Evolutionary conservation across 2,113 vertebrate species (phyloP), one percentile per base, ranked within the genome.

Genomic region (Fregata magnificens): DNA sequence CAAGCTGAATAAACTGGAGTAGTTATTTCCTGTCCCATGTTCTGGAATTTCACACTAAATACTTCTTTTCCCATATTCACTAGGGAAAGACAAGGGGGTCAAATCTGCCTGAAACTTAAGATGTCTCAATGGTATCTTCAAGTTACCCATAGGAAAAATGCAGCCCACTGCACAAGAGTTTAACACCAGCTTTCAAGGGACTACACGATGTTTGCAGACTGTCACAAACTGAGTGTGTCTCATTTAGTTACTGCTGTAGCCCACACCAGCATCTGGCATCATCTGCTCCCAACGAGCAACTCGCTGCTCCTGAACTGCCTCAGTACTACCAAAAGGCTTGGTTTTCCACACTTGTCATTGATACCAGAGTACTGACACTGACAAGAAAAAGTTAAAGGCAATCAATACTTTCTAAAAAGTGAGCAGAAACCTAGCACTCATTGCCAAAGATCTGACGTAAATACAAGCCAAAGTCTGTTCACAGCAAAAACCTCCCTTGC

Each of bases 281-380:
- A 69, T 62, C 85, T 82, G 50, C 31, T 84, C 56, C 52, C 34
- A 49, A 0, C 0, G 1, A 71, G 25, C 0, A 0, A 44, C 18
- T 55, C 3, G 2, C 28, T 77, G 67, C 61, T 84, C 59, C 78
- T 85, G 42, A 92, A 32, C 29, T 76, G 56, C 47, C 50, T 45
- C 70, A 55, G 40, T 49, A 38, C 61, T 40, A 38, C 18, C 44
- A 52, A 56, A 77, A 76, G 22, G n/a, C 40, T 56, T 49, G 16
- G 45, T 66, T 42, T 61, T 76, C 47, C 81, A 44, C 36, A 10
- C 25, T 55, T 26, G 16, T 21, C 32, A 45, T 28, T 1, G 7
- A 85, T 26, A 67, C 28, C 44, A 38, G 36, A 52, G 52, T 70
- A 66, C 50, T 38, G 66, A 38, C 45, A 53, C 17, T 5, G 10